Evolutionary conservation across 2,888 invertebrate species (phyloP).

Genomic region (Rosalia funebris): DNA sequence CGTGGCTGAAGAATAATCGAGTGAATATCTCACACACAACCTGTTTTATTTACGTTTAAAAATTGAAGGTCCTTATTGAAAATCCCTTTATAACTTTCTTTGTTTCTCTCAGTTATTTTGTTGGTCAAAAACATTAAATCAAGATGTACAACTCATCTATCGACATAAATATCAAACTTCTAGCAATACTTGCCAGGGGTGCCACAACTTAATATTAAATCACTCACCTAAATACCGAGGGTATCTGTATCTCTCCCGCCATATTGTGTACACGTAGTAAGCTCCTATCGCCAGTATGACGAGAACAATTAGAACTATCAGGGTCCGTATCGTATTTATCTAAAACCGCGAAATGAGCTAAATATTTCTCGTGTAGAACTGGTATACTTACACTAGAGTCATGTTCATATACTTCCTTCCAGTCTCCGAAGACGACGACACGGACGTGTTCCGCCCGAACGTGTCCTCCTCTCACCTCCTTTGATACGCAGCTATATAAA

Average conservation of each 20-base stretch:
- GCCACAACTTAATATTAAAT: neutral
- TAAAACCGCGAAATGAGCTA: too few relatives aligned
- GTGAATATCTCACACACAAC: too few relatives aligned
- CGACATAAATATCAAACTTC: too few relatives aligned
- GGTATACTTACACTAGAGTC: conserved; percentile 48
- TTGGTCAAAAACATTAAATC: too few relatives aligned
- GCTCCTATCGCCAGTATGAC: conserved; percentile 47
- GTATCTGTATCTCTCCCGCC: conserved; percentile 51
- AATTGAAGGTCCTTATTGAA: too few relatives aligned
- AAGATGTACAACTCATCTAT: too few relatives aligned
- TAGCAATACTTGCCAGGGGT: too few relatives aligned
- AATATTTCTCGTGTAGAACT: too few relatives aligned
- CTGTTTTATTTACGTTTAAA: too few relatives aligned
- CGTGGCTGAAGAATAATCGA: too few relatives aligned
- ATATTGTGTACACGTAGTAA: conserved; percentile 50
- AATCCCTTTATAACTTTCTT: too few relatives aligned
- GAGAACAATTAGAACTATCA: conserved; percentile 47
- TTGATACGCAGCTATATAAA: conserved; percentile 73
- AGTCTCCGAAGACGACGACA: conserved; percentile 69
- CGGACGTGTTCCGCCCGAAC: conserved; percentile 65
- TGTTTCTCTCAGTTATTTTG: too few relatives aligned
- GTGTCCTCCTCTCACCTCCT: conserved; percentile 65
- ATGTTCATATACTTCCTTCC: conserved; percentile 47
- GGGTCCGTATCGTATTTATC: conserved; percentile 50
- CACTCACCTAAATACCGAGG: conserved; percentile 52